These are phyloP conservation scores for Chrysoperla carnea DNA, from an alignment of 1,140 invertebrate genomes.

Conservation along the genomic window DNA sequence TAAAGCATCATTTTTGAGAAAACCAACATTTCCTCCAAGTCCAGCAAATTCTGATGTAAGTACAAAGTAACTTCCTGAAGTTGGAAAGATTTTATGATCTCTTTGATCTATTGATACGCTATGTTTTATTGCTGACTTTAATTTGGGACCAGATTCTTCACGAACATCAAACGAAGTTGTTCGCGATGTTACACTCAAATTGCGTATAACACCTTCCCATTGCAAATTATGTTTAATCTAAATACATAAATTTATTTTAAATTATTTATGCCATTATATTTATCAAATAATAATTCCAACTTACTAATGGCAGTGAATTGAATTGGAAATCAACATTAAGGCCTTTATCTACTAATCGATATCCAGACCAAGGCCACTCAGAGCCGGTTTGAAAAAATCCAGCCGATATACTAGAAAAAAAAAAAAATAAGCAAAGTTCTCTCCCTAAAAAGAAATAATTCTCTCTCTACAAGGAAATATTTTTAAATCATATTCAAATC, in stretches of 20 bases:
- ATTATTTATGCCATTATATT: constrained; percentile 1
- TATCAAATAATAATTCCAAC: constrained; percentile 8
- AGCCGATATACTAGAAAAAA: constrained; percentile 36
- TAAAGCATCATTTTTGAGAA: constrained; percentile 64
- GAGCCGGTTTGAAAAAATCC: constrained; percentile 50
- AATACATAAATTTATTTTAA: constrained; percentile 6
- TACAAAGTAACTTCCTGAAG: constrained; percentile 44
- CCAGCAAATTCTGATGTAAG: constrained; percentile 65
- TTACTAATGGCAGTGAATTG: constrained; percentile 32
- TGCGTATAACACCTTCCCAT: constrained; percentile 65
- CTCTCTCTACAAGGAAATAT: too few relatives aligned
- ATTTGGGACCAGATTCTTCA: constrained; percentile 64
- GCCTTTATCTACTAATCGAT: constrained; percentile 44
- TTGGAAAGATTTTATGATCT: constrained; percentile 63
- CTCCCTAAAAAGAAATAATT: too few relatives aligned
- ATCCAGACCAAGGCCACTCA: constrained; percentile 68
- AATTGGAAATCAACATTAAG: constrained; percentile 44
- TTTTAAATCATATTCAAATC: too few relatives aligned
- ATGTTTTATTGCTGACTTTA: constrained; percentile 72
- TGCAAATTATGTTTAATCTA: constrained; percentile 61
- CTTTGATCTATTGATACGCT: constrained; percentile 58
- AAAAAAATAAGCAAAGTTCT: too few relatives aligned
- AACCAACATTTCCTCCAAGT: constrained; percentile 70
- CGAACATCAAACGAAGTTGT: constrained; percentile 57
- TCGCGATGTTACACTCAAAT: constrained; percentile 42